Conservation (phyloP, 2,888 invertebrate species). For the Chesias legatella region DNA sequence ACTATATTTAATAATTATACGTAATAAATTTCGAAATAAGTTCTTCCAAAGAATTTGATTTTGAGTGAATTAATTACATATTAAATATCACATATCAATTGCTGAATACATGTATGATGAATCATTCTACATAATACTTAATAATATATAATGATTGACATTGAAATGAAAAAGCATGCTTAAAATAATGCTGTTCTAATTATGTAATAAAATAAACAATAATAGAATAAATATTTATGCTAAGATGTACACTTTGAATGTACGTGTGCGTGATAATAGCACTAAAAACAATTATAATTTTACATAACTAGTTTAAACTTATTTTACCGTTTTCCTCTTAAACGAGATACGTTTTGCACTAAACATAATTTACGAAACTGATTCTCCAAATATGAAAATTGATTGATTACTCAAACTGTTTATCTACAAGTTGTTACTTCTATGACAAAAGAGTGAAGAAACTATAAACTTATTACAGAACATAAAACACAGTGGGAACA, state of each 20-base stretch:
- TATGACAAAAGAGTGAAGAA: conserved; percentile 1
- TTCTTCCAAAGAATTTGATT: too few species aligned
- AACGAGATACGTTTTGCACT: not conserved
- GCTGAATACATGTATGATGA: not conserved
- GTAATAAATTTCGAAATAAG: too few species aligned
- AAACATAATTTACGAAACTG: not conserved
- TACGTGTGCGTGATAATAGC: too few species aligned
- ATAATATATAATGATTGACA: conserved; percentile 12
- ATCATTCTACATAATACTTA: not conserved
- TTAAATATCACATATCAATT: too few species aligned
- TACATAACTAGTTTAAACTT: not conserved
- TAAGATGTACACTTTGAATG: too few species aligned
- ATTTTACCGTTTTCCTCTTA: too few species aligned
- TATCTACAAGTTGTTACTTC: conserved; percentile 5
- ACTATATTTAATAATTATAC: too few species aligned
- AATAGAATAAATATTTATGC: too few species aligned
- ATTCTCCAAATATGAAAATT: not conserved
- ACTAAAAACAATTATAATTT: not conserved
- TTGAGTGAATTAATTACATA: too few species aligned
- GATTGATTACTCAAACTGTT: conserved; percentile 4
- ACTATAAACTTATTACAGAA: too few species aligned
- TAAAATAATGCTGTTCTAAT: conserved; percentile 4
- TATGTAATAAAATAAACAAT: too few species aligned
- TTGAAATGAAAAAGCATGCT: conserved; percentile 27
- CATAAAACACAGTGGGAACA: too few species aligned